phyloP scores from a whole-genome alignment of 2,113 vertebrate genomes.

The Columba livia region DNA sequence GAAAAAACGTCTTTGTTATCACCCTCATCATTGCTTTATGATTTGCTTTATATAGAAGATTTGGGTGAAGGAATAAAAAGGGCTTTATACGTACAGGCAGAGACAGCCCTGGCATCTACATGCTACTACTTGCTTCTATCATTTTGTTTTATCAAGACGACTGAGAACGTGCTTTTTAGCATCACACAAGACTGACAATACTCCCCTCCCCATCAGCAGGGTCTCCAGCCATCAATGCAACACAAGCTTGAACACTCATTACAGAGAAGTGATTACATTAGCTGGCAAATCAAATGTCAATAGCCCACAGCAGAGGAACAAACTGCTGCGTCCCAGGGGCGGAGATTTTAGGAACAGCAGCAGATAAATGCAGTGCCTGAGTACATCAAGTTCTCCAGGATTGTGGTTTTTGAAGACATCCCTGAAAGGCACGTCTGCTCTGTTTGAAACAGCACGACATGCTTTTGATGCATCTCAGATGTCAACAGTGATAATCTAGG shows the following conservation, averaged over 20 bases:
- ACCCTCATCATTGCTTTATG: background rate
- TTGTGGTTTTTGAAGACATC: background rate
- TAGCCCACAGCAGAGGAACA: background rate
- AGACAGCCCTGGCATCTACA: background rate
- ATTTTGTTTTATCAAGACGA: background rate
- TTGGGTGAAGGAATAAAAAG: background rate
- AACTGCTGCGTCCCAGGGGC: background rate
- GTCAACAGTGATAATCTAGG: background rate
- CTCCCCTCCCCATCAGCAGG: background rate
- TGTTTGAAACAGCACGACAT: background rate
- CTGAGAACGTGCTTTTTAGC: background rate
- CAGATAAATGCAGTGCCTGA: background rate
- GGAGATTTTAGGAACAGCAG: constrained; percentile 10
- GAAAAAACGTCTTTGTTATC: background rate
- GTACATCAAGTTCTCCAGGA: background rate
- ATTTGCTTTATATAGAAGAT: background rate
- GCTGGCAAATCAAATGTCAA: constrained; percentile 10
- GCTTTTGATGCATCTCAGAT: background rate
- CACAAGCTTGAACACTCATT: background rate
- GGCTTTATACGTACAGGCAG: background rate
- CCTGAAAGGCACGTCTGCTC: background rate
- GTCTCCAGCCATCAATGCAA: background rate
- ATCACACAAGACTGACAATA: background rate
- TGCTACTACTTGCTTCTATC: background rate
- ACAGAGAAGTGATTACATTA: background rate